Percentiles rank a stretch among this genome's conserved stretches.
phyloP scores from a whole-genome alignment of 2,113 vertebrate species.

The Periophthalmodon schlosseri region DNA sequence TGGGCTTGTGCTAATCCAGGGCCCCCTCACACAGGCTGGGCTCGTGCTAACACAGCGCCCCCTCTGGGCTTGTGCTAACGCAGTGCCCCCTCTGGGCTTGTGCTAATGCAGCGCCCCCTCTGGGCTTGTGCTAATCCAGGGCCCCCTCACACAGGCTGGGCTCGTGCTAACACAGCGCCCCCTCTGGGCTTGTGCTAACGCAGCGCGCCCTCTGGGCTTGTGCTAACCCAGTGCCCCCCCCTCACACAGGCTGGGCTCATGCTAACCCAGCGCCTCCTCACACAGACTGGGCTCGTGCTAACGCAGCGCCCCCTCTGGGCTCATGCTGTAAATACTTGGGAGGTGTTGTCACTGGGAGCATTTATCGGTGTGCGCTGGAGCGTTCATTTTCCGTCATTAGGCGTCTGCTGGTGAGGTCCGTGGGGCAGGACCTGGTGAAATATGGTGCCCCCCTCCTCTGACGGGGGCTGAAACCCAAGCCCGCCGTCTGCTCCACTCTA shows the following conservation, averaged over 20 bases:
- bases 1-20: too few species aligned
- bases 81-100: too few species aligned
- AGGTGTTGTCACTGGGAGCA: slow-evolving; percentile 50
- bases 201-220: too few species aligned
- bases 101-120: too few species aligned
- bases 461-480: slow-evolving; percentile 70
- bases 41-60: too few species aligned
- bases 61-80: too few species aligned
- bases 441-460: slow-evolving; percentile 51
- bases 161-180: too few species aligned
- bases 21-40: too few species aligned
- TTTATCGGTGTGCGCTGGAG: slow-evolving; percentile 59
- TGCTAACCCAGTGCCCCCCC: too few species aligned
- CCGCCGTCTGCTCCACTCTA: slow-evolving; percentile 40
- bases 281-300: slow-evolving; percentile 41
- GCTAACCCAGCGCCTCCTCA: slow-evolving; percentile 21
- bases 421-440: slow-evolving; percentile 60
- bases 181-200: too few species aligned
- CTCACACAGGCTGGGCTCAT: too few species aligned
- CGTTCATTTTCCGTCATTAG: slow-evolving; percentile 77
- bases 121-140: too few species aligned
- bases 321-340: slow-evolving; percentile 50
- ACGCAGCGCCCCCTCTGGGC: slow-evolving; percentile 32
- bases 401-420: slow-evolving; percentile 48
- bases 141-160: slow-evolving; percentile 46